Evolutionary conservation across 2,888 invertebrate species (phyloP), one percentile per base, ranked within the genome.

Genomic region (Alentia gelatinosa): DNA sequence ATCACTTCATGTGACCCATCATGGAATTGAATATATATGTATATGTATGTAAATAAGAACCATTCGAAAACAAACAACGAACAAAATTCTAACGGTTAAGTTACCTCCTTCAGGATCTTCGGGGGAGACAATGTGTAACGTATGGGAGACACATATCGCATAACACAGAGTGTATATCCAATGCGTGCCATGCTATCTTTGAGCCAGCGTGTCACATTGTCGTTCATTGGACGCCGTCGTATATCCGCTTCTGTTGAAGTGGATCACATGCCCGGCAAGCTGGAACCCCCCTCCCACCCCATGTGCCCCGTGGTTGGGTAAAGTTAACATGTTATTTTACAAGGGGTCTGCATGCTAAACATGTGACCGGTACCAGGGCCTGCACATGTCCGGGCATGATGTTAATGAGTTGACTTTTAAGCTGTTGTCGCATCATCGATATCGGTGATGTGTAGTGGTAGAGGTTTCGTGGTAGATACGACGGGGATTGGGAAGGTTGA

Each of bases 191-290:
- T n/a, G n/a, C n/a, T n/a, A n/a, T n/a, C n/a, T n/a, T n/a, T n/a
- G n/a, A n/a, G n/a, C n/a, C n/a, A n/a, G n/a, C n/a, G n/a, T 56
- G 56, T 56, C 56, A 56, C 56, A 56, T 56, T 56, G 56, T 19
- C 19, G 56, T n/a, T 56, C 56, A 56, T 56, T 56, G 56, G n/a
- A 56, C 56, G 56, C 56, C 68, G 12, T 3, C 33, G 68, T 68
- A 68, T n/a, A 68, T 30, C 68, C 68, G 68, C 30, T 26, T 68
- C 68, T 68, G 26, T 26, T 12, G 12, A 12, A 12, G 30, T 30
- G 26, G n/a, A 68, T 68, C 68, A 68, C 68, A 68, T 68, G 68
- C 68, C 68, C 68, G n/a, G n/a, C n/a, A n/a, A n/a, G n/a, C n/a
- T n/a, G n/a, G n/a, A n/a, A n/a, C 26, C 68, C 33, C 33, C 68